Conservation (phyloP, 2,797 vertebrate genomes). For the Heliangelus exortis region DNA sequence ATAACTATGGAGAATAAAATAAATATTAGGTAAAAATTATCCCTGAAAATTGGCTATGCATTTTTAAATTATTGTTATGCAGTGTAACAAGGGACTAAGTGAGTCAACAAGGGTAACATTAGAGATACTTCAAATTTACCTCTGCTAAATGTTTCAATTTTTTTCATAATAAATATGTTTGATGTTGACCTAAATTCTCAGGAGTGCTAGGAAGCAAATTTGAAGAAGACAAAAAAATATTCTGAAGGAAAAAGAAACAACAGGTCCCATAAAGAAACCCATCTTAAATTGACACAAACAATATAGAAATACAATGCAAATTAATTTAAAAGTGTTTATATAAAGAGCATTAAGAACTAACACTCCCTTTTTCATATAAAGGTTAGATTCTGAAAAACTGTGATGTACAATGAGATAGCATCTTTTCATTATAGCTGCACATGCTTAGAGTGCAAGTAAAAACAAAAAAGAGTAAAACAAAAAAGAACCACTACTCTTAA, state of each 20-base stretch:
- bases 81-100: not conserved
- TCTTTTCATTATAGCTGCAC: not conserved
- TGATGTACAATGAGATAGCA: fast-evolving
- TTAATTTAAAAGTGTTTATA: not conserved
- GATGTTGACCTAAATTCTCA: not conserved
- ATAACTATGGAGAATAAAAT: not conserved
- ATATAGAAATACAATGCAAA: not conserved
- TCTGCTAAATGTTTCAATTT: not conserved
- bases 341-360: not conserved
- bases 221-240: not conserved
- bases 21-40: not conserved
- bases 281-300: not conserved
- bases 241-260: not conserved
- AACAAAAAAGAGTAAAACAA: not conserved
- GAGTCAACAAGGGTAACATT: not conserved
- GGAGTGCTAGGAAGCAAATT: not conserved
- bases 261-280: not conserved
- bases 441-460: not conserved
- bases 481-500: not conserved
- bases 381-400: not conserved
- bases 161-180: not conserved
- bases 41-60: not conserved
- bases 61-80: not conserved
- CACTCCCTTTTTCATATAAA: not conserved
- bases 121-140: not conserved